Conservation (phyloP, 2,113 vertebrate species). For the Nothocercus julius region DNA sequence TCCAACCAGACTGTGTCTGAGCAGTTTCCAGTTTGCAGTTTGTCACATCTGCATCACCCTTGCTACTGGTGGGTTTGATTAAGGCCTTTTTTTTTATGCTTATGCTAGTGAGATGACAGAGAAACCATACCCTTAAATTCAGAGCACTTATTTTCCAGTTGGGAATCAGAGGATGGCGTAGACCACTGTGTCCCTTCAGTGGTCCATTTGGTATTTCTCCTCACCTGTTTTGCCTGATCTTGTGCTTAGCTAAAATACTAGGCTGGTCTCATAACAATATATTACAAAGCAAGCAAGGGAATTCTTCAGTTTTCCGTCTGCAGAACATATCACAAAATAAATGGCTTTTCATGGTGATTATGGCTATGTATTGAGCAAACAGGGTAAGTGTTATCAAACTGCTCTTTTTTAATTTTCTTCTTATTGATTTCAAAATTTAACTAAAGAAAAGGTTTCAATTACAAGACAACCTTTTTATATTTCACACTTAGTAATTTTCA, state of each 20-base stretch:
- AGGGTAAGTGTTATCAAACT: background rate
- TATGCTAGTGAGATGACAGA: fast-evolving
- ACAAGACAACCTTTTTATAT: conserved; percentile 52
- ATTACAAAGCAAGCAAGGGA: background rate
- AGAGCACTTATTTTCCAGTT: background rate
- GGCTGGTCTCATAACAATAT: background rate
- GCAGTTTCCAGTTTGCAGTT: too few relatives aligned
- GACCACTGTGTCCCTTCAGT: background rate
- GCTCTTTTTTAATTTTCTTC: conserved; percentile 47
- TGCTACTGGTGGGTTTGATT: fast-evolving
- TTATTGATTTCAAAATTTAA: conserved; percentile 69
- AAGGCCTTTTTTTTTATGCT: fast-evolving
- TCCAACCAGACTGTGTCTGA: fast-evolving
- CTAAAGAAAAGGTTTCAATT: conserved; percentile 53
- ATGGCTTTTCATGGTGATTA: conserved; percentile 33
- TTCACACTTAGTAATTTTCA: conserved; percentile 58
- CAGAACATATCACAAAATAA: background rate
- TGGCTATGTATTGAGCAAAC: conserved; percentile 19
- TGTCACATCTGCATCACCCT: fast-evolving
- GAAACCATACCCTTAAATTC: background rate
- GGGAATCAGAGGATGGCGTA: background rate
- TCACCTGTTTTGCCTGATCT: background rate
- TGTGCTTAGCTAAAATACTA: background rate
- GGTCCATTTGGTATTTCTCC: background rate
- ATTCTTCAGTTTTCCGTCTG: background rate